Percentiles rank a stretch among this genome's conserved stretches.
Evolutionary conservation across 2,888 invertebrate species (phyloP).

Genomic region (Lucinisca nassula): DNA sequence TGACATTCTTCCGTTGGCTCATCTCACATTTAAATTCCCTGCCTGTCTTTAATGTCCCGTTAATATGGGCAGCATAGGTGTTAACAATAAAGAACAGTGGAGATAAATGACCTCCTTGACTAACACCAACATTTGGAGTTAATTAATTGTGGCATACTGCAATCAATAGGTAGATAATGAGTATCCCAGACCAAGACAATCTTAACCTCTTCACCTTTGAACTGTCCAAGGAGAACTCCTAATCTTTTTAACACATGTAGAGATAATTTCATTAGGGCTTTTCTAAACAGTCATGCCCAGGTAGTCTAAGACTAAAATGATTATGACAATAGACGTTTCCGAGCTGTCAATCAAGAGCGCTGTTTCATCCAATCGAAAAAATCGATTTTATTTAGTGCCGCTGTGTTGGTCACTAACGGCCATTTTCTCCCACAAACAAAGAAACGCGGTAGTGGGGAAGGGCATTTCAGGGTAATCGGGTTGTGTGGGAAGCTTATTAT

Average conservation of each 20-base stretch:
- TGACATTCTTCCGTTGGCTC: not conserved
- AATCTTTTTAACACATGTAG: not conserved
- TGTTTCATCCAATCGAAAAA: too few relatives aligned
- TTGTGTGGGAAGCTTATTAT: too few relatives aligned
- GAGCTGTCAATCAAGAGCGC: too few relatives aligned
- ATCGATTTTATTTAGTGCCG: too few relatives aligned
- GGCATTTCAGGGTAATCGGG: too few relatives aligned
- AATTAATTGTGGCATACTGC: conserved; percentile 5
- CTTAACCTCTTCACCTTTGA: not conserved
- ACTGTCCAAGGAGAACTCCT: not conserved
- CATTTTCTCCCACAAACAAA: too few relatives aligned
- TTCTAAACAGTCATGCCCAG: too few relatives aligned
- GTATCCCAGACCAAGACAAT: not conserved
- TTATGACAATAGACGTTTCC: too few relatives aligned
- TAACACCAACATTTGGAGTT: conserved; percentile 1
- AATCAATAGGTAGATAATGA: conserved; percentile 3
- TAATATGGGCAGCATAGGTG: not conserved
- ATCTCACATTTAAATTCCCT: conserved; percentile 4
- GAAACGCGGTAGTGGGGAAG: too few relatives aligned
- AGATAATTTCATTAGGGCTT: too few relatives aligned
- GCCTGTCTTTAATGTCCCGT: not conserved
- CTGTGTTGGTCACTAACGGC: too few relatives aligned
- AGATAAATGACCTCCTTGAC: not conserved
- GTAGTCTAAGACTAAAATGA: too few relatives aligned
- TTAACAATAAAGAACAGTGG: not conserved